Conservation (phyloP, 2,888 invertebrate genomes). For the Drosophila barbarae region DNA sequence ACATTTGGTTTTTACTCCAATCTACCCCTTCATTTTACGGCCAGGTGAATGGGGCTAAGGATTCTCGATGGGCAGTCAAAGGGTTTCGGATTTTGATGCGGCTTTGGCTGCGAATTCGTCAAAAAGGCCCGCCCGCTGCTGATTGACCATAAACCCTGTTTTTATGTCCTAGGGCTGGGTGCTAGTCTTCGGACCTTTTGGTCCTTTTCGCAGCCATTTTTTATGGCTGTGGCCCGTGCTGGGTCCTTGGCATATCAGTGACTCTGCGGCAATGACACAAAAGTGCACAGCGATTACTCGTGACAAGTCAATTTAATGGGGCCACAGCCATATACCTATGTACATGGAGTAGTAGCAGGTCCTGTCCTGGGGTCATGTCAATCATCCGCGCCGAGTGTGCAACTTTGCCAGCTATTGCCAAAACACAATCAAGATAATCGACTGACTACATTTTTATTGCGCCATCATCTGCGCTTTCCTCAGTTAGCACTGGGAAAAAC, state of each 20-base stretch:
- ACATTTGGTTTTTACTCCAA: constrained; percentile 42
- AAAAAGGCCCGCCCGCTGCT: constrained; percentile 57
- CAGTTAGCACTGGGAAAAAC: constrained; percentile 7
- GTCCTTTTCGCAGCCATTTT: constrained; percentile 32
- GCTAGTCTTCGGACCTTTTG: constrained; percentile 12
- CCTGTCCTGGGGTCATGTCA: constrained; percentile 31
- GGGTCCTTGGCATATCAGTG: constrained; percentile 53
- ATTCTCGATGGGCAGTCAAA: constrained; percentile 61
- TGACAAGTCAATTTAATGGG: constrained; percentile 42
- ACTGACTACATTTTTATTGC: constrained; percentile 28
- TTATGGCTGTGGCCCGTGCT: constrained; percentile 34
- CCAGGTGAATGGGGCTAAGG: constrained; percentile 47
- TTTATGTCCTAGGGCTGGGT: constrained; percentile 20
- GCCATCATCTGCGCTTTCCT: neutral
- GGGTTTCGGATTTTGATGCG: constrained; percentile 51
- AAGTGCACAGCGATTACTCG: constrained; percentile 53
- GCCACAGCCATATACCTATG: constrained; percentile 26
- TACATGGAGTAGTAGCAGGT: neutral
- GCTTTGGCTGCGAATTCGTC: constrained; percentile 27
- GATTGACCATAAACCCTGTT: constrained; percentile 68
- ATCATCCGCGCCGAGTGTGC: constrained; percentile 27
- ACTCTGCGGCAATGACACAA: constrained; percentile 57
- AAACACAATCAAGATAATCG: constrained; percentile 35
- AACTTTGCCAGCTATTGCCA: constrained; percentile 30
- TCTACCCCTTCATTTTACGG: constrained; percentile 37